These are phyloP conservation scores for Spizella passerina DNA, from an alignment of 2,797 vertebrate species.

Conservation along the genomic window DNA sequence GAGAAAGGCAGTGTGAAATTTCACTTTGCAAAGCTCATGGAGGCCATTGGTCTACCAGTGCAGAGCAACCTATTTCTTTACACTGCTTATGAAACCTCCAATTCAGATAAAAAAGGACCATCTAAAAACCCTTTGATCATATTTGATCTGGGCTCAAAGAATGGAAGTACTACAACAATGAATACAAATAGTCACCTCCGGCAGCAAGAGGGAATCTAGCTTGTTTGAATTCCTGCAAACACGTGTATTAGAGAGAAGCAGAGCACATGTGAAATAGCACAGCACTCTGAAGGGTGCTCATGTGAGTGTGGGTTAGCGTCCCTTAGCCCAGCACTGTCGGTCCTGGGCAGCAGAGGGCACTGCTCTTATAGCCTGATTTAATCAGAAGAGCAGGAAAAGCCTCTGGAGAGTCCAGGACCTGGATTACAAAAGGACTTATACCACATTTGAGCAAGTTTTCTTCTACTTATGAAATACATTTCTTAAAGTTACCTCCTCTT, in stretches of 20 bases:
- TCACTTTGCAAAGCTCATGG: not conserved
- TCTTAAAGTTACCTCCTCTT: not conserved
- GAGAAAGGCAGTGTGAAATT: not conserved
- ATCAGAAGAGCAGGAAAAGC: not conserved
- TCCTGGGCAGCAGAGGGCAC: slow-evolving; percentile 50
- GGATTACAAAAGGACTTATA: not conserved
- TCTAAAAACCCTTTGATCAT: not conserved
- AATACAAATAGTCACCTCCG: not conserved
- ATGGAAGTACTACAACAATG: not conserved
- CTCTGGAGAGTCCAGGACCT: not conserved
- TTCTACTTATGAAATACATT: not conserved
- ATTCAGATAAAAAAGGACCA: not conserved
- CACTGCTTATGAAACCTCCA: not conserved
- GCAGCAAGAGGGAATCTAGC: not conserved
- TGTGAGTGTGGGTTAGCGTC: not conserved
- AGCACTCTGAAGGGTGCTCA: not conserved
- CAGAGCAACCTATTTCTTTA: not conserved
- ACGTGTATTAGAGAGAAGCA: not conserved
- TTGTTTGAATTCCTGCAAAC: not conserved
- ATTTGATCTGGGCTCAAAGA: not conserved
- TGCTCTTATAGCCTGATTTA: not conserved
- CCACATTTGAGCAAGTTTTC: not conserved
- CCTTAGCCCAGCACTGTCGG: not conserved
- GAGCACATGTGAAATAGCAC: not conserved
- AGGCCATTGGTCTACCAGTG: not conserved